Evolutionary conservation across 2,113 vertebrate species (phyloP).

Genomic region (Tachysurus fulvidraco): DNA sequence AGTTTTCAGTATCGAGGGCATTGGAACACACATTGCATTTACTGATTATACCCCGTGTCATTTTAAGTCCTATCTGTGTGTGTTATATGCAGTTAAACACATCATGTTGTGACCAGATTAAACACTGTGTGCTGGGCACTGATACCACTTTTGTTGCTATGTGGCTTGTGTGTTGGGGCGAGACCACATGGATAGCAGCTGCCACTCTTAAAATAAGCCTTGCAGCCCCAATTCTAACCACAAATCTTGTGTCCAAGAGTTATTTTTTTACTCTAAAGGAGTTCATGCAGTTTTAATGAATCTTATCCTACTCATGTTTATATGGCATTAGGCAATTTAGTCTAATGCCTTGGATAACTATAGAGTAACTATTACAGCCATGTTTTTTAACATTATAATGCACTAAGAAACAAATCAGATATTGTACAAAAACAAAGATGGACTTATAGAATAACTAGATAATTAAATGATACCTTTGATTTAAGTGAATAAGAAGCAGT

Average conservation of each 20-base stretch:
- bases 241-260: not conserved
- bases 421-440: not conserved
- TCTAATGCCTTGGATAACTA: not conserved
- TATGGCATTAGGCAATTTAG: not conserved
- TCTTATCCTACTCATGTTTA: not conserved
- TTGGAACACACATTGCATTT: not conserved
- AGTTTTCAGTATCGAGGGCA: not conserved
- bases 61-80: not conserved
- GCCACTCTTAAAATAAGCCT: slow-evolving; percentile 21
- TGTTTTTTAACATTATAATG: not conserved
- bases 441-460: not conserved
- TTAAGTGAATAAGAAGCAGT: not conserved
- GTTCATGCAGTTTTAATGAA: not conserved
- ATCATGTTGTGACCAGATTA: not conserved
- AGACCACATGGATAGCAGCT: slow-evolving; percentile 11
- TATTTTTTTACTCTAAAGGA: not conserved
- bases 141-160: slow-evolving; percentile 3
- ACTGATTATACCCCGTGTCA: not conserved
- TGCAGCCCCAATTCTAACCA: not conserved
- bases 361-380: not conserved
- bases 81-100: not conserved
- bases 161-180: not conserved
- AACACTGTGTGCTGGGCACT: not conserved
- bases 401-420: not conserved
- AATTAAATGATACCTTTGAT: not conserved